Conservation (phyloP, 2,113 vertebrate genomes). For the Callithrix jacchus region DNA sequence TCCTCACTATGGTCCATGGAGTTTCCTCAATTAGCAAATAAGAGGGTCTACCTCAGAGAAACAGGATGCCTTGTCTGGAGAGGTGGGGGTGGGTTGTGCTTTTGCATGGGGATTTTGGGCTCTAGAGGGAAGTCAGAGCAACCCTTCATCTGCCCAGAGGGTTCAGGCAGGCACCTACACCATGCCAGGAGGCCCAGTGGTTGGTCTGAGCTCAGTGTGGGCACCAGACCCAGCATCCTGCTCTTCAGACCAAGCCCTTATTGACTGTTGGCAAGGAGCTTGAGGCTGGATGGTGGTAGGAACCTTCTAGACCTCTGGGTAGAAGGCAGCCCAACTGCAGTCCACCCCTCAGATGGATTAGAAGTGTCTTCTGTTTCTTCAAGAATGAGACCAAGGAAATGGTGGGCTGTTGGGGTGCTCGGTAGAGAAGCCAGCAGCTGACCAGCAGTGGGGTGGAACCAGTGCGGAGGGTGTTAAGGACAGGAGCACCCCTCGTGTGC, state of each 20-base stretch:
- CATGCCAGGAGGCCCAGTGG: neutral
- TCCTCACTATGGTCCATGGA: neutral
- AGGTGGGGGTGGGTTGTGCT: neutral
- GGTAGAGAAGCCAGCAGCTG: neutral
- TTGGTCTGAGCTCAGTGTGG: neutral
- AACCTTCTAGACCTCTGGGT: neutral
- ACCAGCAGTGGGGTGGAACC: neutral
- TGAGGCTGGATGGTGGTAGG: neutral
- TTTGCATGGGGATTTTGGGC: neutral
- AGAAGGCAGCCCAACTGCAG: neutral
- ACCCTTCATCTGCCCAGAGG: neutral
- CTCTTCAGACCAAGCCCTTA: neutral
- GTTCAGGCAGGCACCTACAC: neutral
- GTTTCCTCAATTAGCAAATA: neutral
- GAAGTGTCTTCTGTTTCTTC: neutral
- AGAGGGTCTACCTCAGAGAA: neutral
- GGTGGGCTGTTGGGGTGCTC: neutral
- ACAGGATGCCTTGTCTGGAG: neutral
- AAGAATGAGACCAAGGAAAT: neutral
- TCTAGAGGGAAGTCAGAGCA: neutral
- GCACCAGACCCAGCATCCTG: neutral
- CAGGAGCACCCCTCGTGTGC: neutral
- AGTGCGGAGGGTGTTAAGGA: neutral
- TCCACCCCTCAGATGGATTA: neutral
- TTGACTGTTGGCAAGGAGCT: neutral